phyloP scores from a whole-genome alignment of 2,797 vertebrate genomes.

The Oreochromis mossambicus region DNA sequence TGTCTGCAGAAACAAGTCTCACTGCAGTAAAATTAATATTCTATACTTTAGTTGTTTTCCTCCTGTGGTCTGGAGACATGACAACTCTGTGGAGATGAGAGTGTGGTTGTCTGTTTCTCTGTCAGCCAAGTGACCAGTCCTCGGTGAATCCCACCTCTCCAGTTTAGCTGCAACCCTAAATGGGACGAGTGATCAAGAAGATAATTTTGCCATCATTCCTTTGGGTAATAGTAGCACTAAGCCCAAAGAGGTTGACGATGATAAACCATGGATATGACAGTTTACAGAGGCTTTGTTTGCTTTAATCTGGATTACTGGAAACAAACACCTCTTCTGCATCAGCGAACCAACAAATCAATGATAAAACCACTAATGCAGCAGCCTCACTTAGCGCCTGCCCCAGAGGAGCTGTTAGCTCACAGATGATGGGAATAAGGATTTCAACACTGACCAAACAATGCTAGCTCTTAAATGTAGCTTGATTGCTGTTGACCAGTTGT shows the following conservation, averaged over 20 bases:
- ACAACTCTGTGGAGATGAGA: neutral
- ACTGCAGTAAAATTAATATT: neutral
- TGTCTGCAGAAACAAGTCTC: neutral
- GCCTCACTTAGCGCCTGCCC: neutral
- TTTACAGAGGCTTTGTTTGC: neutral
- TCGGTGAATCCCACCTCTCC: neutral
- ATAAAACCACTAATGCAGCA: neutral
- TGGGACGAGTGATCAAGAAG: neutral
- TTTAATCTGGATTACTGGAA: neutral
- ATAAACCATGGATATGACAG: neutral
- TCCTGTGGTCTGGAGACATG: neutral
- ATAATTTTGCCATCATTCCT: neutral
- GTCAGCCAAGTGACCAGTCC: neutral
- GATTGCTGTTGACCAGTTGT: neutral
- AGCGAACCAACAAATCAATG: neutral
- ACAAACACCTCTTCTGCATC: neutral
- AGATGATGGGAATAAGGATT: neutral
- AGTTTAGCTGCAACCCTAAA: neutral
- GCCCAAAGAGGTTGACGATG: neutral
- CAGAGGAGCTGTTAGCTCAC: neutral
- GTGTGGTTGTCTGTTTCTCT: neutral
- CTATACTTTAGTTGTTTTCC: neutral
- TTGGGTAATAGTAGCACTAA: neutral
- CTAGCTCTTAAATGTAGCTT: neutral
- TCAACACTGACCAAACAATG: neutral